Percentiles rank a stretch among this genome's conserved stretches.
Evolutionary conservation across 2,888 invertebrate genomes (phyloP).

Genomic region (Leptopilina drosophilae): DNA sequence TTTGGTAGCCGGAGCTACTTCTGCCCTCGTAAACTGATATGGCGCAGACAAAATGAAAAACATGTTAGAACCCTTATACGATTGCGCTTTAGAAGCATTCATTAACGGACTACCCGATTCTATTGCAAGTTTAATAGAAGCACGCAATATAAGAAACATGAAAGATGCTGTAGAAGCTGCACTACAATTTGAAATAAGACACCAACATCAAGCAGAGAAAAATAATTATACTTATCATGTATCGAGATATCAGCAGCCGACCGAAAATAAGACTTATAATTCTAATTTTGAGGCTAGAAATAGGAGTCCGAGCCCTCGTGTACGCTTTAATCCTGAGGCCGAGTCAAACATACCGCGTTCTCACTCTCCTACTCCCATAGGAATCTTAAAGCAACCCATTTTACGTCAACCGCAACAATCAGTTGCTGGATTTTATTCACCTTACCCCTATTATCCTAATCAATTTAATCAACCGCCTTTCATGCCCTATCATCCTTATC

Average conservation of each 20-base stretch:
- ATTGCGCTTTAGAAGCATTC: constrained; percentile 14
- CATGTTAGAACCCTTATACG: constrained; percentile 6
- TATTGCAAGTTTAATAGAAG: constrained; percentile 33
- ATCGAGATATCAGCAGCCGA: no score
- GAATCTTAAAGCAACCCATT: neutral
- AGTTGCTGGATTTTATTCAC: no score
- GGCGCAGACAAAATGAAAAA: neutral
- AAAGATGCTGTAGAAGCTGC: neutral
- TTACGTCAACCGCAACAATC: neutral
- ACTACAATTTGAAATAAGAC: neutral
- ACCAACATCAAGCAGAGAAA: neutral
- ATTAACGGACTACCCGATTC: constrained; percentile 40
- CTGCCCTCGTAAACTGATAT: neutral
- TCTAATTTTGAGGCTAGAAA: no score
- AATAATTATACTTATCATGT: neutral
- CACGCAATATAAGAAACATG: neutral
- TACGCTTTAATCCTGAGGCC: no score
- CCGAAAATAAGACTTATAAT: no score
- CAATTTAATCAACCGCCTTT: no score
- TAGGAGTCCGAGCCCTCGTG: no score
- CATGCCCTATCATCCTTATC: no score
- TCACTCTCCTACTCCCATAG: no score
- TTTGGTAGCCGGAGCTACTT: neutral
- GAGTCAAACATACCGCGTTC: no score
- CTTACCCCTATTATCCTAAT: no score